A percentile compares a stretch with the other conserved stretches of the same genome.
Conservation (phyloP, 1,140 invertebrate species). For the Eurytemora carolleeae region DNA sequence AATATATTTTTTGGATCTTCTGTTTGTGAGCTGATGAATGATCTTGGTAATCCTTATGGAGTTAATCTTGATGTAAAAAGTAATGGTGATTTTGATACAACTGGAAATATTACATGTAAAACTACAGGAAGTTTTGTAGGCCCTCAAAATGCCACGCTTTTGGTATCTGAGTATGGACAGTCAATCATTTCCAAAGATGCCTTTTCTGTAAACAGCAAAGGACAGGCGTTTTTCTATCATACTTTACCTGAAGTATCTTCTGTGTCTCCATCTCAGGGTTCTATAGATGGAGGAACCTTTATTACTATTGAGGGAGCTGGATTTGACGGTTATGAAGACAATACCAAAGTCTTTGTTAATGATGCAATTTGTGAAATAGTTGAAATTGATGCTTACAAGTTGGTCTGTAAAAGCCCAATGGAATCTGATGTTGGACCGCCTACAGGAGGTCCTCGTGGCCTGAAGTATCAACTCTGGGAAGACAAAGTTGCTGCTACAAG, state of each 20-base stretch:
- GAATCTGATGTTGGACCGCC: background rate
- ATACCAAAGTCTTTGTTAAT: background rate
- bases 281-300: background rate
- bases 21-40: background rate
- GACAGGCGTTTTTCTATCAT: background rate
- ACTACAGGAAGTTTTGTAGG: background rate
- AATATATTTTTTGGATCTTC: background rate
- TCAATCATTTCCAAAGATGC: background rate
- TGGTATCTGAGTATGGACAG: background rate
- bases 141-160: background rate
- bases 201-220: background rate
- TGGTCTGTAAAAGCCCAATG: background rate
- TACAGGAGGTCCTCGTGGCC: background rate
- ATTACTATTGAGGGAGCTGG: background rate
- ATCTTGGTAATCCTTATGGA: background rate
- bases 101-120: background rate
- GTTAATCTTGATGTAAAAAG: background rate
- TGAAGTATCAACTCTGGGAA: background rate
- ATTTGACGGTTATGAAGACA: background rate
- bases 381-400: background rate
- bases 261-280: background rate
- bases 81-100: background rate
- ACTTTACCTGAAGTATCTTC: background rate
- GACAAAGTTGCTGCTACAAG: background rate
- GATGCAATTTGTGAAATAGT: background rate